Evolutionary conservation across 1,140 invertebrate species (phyloP).

Genomic region (Leguminivora glycinivorella): DNA sequence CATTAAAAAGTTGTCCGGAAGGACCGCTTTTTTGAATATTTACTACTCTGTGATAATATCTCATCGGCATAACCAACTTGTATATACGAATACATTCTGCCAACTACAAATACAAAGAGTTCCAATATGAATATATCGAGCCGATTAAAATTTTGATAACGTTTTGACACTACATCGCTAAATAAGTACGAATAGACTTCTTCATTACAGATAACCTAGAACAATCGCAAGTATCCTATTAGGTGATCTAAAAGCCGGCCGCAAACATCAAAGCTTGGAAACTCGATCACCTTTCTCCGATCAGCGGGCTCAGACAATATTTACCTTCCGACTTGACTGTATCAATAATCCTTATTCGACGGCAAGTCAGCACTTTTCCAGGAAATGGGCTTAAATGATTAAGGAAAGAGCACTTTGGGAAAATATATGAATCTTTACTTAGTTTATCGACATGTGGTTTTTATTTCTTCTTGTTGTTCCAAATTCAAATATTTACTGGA

Average conservation of each 20-base stretch:
- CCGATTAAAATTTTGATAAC: too few relatives aligned
- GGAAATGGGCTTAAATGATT: background rate
- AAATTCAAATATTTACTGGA: too few relatives aligned
- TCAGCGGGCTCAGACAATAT: conserved; percentile 11
- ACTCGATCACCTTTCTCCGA: conserved; percentile 5
- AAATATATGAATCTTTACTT: background rate
- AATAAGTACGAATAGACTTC: background rate
- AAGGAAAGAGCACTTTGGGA: background rate
- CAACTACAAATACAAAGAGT: background rate
- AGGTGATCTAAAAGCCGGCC: background rate
- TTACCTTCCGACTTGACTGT: conserved; percentile 7
- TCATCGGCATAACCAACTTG: too few relatives aligned
- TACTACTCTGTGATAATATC: too few relatives aligned
- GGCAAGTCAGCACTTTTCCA: background rate
- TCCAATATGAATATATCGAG: too few relatives aligned
- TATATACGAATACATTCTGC: background rate
- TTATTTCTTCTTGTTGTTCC: too few relatives aligned
- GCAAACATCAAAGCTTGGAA: background rate
- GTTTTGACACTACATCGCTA: background rate
- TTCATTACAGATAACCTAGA: background rate
- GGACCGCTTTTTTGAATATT: too few relatives aligned
- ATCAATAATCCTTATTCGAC: conserved; percentile 8
- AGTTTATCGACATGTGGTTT: too few relatives aligned
- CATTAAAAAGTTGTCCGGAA: too few relatives aligned
- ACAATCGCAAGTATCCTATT: background rate